Conservation (phyloP, 2,113 vertebrate species). For the Tragelaphus strepsiceros region DNA sequence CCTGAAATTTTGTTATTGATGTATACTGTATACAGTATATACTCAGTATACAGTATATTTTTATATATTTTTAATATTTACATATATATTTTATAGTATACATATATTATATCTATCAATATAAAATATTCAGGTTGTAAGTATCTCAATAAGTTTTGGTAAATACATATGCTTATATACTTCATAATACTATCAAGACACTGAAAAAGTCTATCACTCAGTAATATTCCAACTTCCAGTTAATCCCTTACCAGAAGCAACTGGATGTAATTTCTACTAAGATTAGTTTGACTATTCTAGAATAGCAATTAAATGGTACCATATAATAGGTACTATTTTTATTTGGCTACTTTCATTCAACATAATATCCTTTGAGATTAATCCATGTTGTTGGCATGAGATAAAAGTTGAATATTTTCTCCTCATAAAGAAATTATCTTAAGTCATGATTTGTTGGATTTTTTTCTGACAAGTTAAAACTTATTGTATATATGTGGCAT, state of each 20-base stretch:
- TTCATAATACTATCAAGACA: background rate
- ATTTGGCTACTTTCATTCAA: background rate
- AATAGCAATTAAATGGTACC: background rate
- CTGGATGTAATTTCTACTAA: background rate
- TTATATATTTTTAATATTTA: background rate
- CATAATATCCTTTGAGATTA: background rate
- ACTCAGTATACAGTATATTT: background rate
- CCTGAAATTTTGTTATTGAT: background rate
- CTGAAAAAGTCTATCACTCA: background rate
- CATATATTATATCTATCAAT: background rate
- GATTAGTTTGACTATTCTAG: background rate
- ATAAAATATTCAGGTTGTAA: background rate
- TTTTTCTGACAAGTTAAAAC: background rate
- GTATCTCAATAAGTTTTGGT: background rate
- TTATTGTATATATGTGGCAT: background rate
- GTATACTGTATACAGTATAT: background rate
- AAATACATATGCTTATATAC: background rate
- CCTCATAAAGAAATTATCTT: background rate
- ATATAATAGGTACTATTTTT: background rate
- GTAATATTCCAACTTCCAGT: background rate
- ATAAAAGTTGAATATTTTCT: background rate
- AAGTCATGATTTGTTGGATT: background rate
- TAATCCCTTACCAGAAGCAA: background rate
- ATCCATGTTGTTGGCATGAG: background rate
- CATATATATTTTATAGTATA: background rate